Evolutionary conservation across 2,113 vertebrate species (phyloP).

Genomic region (Cyprinodon variegatus): DNA sequence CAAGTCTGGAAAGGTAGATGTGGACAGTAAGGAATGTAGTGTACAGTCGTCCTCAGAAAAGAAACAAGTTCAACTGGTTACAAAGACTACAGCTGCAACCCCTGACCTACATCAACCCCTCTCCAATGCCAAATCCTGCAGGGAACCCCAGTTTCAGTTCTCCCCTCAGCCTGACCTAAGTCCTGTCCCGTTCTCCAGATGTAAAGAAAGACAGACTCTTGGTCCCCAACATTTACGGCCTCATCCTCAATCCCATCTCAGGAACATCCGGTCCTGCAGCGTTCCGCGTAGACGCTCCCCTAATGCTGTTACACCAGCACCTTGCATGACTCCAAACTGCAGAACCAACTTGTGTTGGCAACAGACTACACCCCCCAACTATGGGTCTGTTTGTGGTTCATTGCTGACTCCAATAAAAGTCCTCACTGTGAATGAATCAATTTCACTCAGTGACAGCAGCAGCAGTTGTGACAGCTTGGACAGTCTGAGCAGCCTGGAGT

Average conservation of each 20-base stretch:
- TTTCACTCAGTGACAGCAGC: constrained; percentile 85
- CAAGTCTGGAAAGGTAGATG: constrained; percentile 8
- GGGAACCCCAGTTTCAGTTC: constrained; percentile 33
- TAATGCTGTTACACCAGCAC: constrained; percentile 58
- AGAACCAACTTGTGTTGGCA: constrained; percentile 75
- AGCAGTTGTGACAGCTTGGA: constrained; percentile 86
- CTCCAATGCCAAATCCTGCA: constrained; percentile 22
- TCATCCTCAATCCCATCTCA: constrained; percentile 3
- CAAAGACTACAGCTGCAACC: constrained; percentile 11
- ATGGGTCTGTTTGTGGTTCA: constrained; percentile 76
- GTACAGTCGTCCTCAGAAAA: constrained; percentile 24
- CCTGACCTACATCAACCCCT: constrained; percentile 26
- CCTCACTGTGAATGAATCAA: constrained; percentile 35
- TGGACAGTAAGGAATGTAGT: constrained; percentile 30
- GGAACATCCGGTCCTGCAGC: constrained; percentile 62
- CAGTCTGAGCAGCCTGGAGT: constrained; percentile 82
- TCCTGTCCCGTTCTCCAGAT: constrained; percentile 55
- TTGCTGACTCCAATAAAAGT: constrained; percentile 27
- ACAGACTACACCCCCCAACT: constrained; percentile 72
- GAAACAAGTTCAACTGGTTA: constrained; percentile 44
- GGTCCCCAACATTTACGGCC: constrained; percentile 36
- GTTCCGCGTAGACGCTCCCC: constrained; percentile 64
- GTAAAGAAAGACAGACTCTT: constrained; percentile 64
- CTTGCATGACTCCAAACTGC: constrained; percentile 67
- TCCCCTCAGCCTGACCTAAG: constrained; percentile 34